Evolutionary conservation across 1,140 invertebrate genomes (phyloP), one percentile per base, ranked within the genome.

Genomic region (Bombus polaris): DNA sequence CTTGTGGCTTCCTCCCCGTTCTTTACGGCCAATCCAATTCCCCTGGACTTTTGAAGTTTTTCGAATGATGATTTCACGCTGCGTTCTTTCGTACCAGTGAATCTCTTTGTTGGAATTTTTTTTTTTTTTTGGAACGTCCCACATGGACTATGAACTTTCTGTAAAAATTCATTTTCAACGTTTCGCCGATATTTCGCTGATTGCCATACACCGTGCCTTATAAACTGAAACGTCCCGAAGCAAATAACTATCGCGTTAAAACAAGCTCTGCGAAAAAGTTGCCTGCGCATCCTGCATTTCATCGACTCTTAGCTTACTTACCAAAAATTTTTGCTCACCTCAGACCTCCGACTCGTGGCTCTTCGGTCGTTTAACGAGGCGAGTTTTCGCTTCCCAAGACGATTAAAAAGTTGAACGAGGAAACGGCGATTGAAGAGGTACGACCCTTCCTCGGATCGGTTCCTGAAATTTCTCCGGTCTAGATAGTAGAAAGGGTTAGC

Each of bases 381-480:
- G 77, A 79, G 22, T 72, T 57, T 25, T 72, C 39, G 10, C 39
- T 37, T 1, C 22, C 37, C 12, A 28, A 74, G 57, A 35, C 81
- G 81, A 82, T 82, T 66, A 75, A 72, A 53, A 65, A 82, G 39
- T 65, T 62, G 28, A n/a, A 3, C 37, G 35, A 4, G 47, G 1
- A 68, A 32, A 68, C 47, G 70, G 77, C 65, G 47, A 47, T 57
- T 25, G 82, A 57, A n/a, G 82, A 83, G 28, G 18, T 39, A 47
- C 70, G 57, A 25, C 42, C 44, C 35, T 68, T 66, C n/a, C 18
- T 22, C 0, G n/a, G 25, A 47, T 74, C 37, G 59, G 13, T 4
- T 47, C n/a, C 35, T 39, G 47, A 82, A 82, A 86, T 86, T 82
- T 47, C 59, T 53, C 39, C 47, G 28, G 68, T 44, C 37, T 15